Percentiles rank a stretch among this genome's conserved stretches.
These are phyloP conservation scores for Spermophilus dauricus DNA, from an alignment of 2,113 vertebrate species.

Conservation along the genomic window DNA sequence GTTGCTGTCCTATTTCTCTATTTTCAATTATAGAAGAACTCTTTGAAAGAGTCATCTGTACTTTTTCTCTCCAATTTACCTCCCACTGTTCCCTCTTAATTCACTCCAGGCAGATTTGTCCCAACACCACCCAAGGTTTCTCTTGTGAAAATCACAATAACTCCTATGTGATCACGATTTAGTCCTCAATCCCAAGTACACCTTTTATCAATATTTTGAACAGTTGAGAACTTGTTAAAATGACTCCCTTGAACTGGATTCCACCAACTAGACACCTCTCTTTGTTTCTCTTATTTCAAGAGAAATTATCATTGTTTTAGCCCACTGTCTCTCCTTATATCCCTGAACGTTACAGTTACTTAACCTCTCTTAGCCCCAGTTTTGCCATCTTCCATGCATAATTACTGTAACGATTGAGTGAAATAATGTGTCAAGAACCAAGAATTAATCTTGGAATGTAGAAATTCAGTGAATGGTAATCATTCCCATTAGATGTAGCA, in stretches of 20 bases:
- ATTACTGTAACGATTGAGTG: neutral
- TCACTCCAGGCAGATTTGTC: neutral
- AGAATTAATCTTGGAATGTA: neutral
- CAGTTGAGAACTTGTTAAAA: neutral
- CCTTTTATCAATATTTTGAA: neutral
- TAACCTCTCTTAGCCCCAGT: neutral
- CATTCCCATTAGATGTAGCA: neutral
- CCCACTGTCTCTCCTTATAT: neutral
- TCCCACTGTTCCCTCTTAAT: neutral
- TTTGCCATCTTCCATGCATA: neutral
- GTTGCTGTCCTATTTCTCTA: neutral
- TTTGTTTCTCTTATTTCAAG: neutral
- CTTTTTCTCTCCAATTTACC: neutral
- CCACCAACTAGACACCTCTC: neutral
- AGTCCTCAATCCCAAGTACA: neutral
- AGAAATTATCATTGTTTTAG: neutral
- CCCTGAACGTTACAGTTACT: neutral
- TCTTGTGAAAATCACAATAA: neutral
- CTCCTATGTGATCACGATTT: neutral
- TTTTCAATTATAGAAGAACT: neutral
- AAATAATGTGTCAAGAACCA: neutral
- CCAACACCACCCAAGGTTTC: neutral
- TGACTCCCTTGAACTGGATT: neutral
- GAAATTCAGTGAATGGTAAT: neutral
- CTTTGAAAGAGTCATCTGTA: neutral